Conservation (phyloP, 37 sponge, comb jelly and placozoan genomes). For the Eunapius fragilis region DNA sequence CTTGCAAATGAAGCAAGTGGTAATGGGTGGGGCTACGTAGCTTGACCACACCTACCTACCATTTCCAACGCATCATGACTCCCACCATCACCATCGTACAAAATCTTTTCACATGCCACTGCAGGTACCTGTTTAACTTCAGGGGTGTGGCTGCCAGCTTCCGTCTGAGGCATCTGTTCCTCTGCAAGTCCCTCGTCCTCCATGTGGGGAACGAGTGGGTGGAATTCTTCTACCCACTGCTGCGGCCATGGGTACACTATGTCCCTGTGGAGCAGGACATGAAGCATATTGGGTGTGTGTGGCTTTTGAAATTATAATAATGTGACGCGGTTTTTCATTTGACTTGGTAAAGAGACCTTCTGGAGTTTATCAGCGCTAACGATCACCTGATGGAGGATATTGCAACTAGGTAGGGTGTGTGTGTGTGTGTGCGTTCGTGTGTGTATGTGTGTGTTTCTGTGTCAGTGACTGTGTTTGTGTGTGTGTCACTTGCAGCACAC, state of each 20-base stretch:
- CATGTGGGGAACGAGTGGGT: conserved; percentile 91
- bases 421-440: background rate
- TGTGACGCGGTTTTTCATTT: background rate
- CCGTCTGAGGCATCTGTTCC: conserved; percentile 83
- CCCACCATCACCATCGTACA: background rate
- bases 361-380: conserved; percentile 71
- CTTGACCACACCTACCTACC: background rate
- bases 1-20: too few species aligned
- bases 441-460: background rate
- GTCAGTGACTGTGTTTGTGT: background rate
- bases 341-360: conserved; percentile 53
- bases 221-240: conserved; percentile 86
- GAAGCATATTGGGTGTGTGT: conserved; percentile 56
- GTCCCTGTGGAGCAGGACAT: conserved; percentile 67
- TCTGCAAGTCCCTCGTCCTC: conserved; percentile 84
- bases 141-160: conserved; percentile 96
- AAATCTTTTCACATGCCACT: too few species aligned
- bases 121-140: conserved; percentile 89
- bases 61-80: background rate
- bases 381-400: conserved; percentile 68
- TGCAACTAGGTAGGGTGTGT: conserved; percentile 64
- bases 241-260: conserved; percentile 91
- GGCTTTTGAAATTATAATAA: background rate
- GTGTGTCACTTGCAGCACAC: too few species aligned
- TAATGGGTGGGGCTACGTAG: background rate